Evolutionary conservation across 2,797 vertebrate species (phyloP), one percentile per base, ranked within the genome.

Genomic region (Spea hammondii): DNA sequence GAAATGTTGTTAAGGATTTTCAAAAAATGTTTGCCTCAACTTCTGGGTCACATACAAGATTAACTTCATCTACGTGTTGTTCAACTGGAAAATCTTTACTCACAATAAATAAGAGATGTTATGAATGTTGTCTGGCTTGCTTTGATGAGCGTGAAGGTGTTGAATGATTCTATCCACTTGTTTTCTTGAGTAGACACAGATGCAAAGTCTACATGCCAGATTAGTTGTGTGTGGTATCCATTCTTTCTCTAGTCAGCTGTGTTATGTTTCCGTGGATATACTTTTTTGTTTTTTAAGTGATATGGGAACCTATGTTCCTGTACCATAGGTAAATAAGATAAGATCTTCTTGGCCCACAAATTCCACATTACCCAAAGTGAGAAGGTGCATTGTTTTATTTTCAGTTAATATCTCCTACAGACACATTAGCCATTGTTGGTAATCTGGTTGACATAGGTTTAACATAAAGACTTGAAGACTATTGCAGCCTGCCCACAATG

Each of bases 141-240:
- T 75, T 79, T 65, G 72, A 64, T 62, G 50, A 68, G 78, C 44
- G 11, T 74, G 55, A 70, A 74, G 66, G 57, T 57, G 78, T 14
- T 64, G 78, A 79, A 74, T 45, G 71, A 69, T 79, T 74, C 71
- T 74, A 48, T 79, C 65, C 78, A 62, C 78, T 79, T 73, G 65
- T 53, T 74, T 69, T 74, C 55, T 53, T 32, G 55, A 69, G 78
- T 8, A 73, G 71, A 79, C 65, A 74, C 55, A 47, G 57, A 73
- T 74, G 71, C 71, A 62, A 50, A 11, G 47, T 68, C 32, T 67
- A 79, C 44, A 79, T 60, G 72, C 64, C 77, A 79, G 71, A 79
- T 68, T 68, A 70, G 54, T 14, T 32, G 13, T 75, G 57, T 74
- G 66, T 74, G 65, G 59, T 75, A 74, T 74, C 46, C 78, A 70